Conservation (phyloP, 2,797 vertebrate species). For the Sciurus carolinensis region DNA sequence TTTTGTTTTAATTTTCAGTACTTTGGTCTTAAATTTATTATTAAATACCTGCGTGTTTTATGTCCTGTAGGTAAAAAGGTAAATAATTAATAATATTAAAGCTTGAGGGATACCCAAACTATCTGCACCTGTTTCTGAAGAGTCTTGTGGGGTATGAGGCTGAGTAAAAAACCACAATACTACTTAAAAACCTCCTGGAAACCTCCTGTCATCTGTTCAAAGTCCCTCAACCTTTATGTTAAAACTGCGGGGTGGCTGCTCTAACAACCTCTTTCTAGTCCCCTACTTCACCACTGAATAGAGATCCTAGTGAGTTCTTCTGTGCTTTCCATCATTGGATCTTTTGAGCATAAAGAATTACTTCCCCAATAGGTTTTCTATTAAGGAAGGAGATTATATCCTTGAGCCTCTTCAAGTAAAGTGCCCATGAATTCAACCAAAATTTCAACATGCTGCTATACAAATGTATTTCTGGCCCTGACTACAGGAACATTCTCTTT, state of each 20-base stretch:
- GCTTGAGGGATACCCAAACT: not conserved
- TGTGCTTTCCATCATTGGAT: not conserved
- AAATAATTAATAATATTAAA: conserved; percentile 8
- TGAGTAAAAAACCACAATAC: not conserved
- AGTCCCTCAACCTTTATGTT: not conserved
- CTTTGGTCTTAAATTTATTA: not conserved
- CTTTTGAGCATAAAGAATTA: conserved; percentile 14
- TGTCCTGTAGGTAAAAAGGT: not conserved
- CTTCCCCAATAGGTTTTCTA: conserved; percentile 44
- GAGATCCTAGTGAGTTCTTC: not conserved
- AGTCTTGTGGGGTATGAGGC: not conserved
- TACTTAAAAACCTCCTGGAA: not conserved
- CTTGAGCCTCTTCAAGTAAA: conserved; percentile 48
- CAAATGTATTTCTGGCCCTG: not conserved
- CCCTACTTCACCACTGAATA: not conserved
- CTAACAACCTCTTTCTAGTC: not conserved
- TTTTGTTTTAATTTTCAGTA: not conserved
- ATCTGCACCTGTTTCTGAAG: not conserved
- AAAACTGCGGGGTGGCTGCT: not conserved
- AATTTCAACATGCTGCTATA: conserved; percentile 1
- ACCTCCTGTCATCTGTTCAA: not conserved
- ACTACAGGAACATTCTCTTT: not conserved
- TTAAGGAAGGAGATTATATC: conserved; percentile 17
- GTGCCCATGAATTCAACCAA: conserved; percentile 9
- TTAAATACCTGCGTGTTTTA: not conserved